A percentile compares a stretch with the other conserved stretches of the same genome.
Evolutionary conservation across 2,888 invertebrate species (phyloP).

Genomic region (Pachliopta kotzebuea): DNA sequence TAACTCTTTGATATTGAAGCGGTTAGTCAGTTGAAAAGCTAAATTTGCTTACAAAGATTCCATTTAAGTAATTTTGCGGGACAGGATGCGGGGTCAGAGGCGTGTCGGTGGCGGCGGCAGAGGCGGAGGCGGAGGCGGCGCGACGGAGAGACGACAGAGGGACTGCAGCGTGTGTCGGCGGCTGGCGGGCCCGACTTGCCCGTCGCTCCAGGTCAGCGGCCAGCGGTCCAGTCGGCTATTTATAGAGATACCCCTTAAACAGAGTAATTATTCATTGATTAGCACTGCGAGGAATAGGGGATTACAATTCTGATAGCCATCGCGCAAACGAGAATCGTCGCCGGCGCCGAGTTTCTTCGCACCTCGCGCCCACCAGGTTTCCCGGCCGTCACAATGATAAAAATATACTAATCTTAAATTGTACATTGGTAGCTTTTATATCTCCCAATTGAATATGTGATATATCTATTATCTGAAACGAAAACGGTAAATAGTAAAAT

Average conservation of each 20-base stretch:
- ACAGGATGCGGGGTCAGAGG: constrained; percentile 70
- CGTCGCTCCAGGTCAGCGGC: constrained; percentile 81
- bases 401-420: constrained; percentile 2
- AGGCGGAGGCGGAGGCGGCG: constrained; percentile 30
- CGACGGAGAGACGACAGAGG: constrained; percentile 42
- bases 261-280: constrained; percentile 82
- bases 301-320: constrained; percentile 79
- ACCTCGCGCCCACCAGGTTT: constrained; percentile 35
- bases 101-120: constrained; percentile 52
- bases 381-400: constrained; percentile 31
- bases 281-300: constrained; percentile 79
- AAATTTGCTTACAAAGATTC: constrained; percentile 57
- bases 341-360: constrained; percentile 63
- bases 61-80: constrained; percentile 66
- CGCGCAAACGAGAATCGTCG: constrained; percentile 75
- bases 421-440: too few species aligned
- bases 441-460: too few species aligned
- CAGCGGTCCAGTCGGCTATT: constrained; percentile 80
- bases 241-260: constrained; percentile 81
- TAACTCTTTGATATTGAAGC: constrained; percentile 6
- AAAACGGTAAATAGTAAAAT: background rate
- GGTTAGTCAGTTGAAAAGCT: constrained; percentile 38
- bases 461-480: background rate
- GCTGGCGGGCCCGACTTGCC: constrained; percentile 78
- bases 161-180: constrained; percentile 55